Evolutionary conservation across 2,797 vertebrate species (phyloP).

Genomic region (Carcharodon carcharias): DNA sequence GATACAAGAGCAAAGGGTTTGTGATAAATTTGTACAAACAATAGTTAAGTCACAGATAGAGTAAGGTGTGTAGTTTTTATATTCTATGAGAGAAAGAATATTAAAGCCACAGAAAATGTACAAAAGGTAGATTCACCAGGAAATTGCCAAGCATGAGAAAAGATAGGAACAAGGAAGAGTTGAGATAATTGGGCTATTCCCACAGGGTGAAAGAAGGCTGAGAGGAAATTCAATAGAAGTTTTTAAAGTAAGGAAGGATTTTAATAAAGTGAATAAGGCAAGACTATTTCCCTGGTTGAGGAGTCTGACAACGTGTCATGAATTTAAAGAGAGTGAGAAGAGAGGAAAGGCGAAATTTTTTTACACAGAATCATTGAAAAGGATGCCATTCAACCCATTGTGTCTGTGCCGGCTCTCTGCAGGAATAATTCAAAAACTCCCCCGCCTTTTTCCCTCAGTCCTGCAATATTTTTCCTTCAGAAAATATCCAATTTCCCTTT

Average conservation of each 20-base stretch:
- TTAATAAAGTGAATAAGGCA: background rate
- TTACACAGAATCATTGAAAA: background rate
- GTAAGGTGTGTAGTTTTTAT: too few relatives aligned
- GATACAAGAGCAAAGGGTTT: background rate
- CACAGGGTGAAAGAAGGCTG: background rate
- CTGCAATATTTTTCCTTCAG: background rate
- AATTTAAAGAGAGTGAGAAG: background rate
- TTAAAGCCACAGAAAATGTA: background rate
- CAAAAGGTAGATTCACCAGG: background rate
- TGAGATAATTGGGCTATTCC: background rate
- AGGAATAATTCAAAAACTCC: background rate
- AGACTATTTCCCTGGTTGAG: background rate
- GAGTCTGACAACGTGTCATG: background rate
- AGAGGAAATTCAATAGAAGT: background rate
- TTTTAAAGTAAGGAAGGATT: background rate
- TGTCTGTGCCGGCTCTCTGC: background rate
- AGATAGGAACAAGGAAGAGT: background rate
- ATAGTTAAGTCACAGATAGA: background rate
- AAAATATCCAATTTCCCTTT: background rate
- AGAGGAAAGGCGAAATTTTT: background rate
- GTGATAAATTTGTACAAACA: background rate
- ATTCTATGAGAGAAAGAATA: background rate
- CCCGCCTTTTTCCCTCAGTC: background rate
- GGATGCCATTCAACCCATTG: background rate
- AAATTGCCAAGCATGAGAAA: background rate